phyloP scores from a whole-genome alignment of 2,113 vertebrate genomes.

The Callocephalon fimbriatum region DNA sequence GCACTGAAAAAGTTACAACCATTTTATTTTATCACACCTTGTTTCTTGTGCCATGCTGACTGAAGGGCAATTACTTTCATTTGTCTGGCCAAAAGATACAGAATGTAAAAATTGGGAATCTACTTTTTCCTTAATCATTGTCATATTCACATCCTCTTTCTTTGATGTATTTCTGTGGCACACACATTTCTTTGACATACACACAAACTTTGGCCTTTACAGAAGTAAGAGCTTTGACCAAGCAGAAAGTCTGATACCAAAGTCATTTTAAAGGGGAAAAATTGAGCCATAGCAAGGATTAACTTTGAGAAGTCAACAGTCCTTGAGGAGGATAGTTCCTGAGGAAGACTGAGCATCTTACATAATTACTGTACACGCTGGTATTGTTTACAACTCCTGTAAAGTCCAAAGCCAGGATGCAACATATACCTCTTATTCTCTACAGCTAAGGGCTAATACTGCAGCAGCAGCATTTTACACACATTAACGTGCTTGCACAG shows the following conservation, averaged over 20 bases:
- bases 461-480: background rate
- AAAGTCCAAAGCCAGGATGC: background rate
- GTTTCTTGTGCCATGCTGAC: background rate
- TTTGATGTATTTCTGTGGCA: fast-evolving
- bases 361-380: fast-evolving
- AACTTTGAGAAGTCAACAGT: background rate
- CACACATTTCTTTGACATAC: background rate
- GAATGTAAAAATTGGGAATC: background rate
- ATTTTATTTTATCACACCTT: background rate
- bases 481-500: background rate
- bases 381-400: background rate
- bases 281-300: background rate
- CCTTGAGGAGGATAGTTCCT: background rate
- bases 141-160: background rate
- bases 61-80: background rate
- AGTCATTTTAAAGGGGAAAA: background rate
- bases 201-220: background rate
- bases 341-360: background rate
- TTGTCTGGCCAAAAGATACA: background rate
- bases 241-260: background rate
- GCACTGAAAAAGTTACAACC: background rate
- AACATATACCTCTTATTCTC: background rate
- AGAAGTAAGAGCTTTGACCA: fast-evolving
- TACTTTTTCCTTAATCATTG: background rate
- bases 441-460: background rate